Evolutionary conservation across 2,113 vertebrate genomes (phyloP).

Genomic region (Patagioenas fasciata): DNA sequence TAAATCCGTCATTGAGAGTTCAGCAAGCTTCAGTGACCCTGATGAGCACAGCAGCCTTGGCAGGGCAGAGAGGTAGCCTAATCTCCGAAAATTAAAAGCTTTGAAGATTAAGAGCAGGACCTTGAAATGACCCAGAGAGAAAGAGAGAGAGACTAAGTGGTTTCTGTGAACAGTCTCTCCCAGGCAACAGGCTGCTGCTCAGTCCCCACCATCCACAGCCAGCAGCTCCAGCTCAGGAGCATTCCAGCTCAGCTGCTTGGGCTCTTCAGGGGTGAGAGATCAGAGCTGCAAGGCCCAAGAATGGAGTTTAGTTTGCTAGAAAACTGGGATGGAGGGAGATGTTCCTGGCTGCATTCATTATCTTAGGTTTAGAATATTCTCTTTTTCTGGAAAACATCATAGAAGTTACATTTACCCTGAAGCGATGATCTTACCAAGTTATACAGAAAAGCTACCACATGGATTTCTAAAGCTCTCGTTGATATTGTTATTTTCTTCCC

Average conservation of each 20-base stretch:
- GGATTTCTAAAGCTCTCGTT: background rate
- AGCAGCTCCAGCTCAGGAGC: background rate
- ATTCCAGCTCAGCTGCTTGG: background rate
- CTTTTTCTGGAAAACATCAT: background rate
- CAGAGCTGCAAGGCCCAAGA: background rate
- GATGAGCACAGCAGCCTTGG: background rate
- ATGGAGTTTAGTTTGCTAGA: background rate
- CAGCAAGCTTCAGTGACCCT: slow-evolving; percentile 22
- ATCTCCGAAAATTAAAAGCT: slow-evolving; percentile 60
- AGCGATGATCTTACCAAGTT: background rate
- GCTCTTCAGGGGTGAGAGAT: background rate
- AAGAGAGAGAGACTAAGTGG: background rate
- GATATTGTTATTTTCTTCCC: background rate
- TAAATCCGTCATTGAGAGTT: slow-evolving; percentile 9
- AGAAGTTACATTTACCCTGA: background rate
- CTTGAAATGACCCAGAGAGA: slow-evolving; percentile 59
- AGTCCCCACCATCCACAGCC: background rate
- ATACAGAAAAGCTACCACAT: background rate
- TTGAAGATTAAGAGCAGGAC: slow-evolving; percentile 62
- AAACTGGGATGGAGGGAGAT: background rate
- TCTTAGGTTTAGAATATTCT: rapidly evolving
- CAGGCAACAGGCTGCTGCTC: background rate
- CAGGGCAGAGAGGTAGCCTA: background rate
- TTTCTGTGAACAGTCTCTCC: background rate
- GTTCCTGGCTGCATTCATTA: background rate